Evolutionary conservation across 2,113 vertebrate species (phyloP), one percentile per base, ranked within the genome.

Genomic region (Paramisgurnus dabryanus): DNA sequence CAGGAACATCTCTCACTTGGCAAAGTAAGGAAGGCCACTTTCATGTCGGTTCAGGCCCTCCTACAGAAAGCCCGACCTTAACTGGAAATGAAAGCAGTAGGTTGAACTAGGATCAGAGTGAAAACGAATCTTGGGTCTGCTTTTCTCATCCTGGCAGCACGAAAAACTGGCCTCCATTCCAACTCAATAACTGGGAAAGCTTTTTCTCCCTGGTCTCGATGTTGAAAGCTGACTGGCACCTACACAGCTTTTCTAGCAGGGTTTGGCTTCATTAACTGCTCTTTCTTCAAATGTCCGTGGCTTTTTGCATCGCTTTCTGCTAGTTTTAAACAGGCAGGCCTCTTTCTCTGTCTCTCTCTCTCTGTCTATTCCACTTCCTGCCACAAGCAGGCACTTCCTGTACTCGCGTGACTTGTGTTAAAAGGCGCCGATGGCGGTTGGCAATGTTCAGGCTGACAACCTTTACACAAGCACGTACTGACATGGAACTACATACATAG

Each of bases 291-390:
- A 13, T 67, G 64, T 55, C 61, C 73, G 55, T 50, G 57, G 50
- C 60, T 72, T 71, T 67, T 45, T 60, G 82, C 27, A 7, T 64
- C 17, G 10, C 34, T 41, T 60, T 27, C 58, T 76, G 76, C 82
- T 70, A 79, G 27, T 41, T 34, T 75, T 69, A 69, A 83, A 76
- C 82, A 83, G 53, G 60, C 22, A 60, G 41, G 15, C 18, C 34
- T 75, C 57, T 64, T 4, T 65, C 43, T 50, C 17, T 27, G 58
- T 70, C 43, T 53, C 49, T 73, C 67, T 41, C 49, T 60, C 76
- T 43, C 39, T 43, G 74, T 74, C 69, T 80, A 83, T 74, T 85
- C 78, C 81, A 85, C 82, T 82, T 86, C 82, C 85, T 84, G 82
- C 68, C 74, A 78, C 79, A 81, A 67, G 71, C 78, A 58, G 49